Evolutionary conservation across 35 echinoderm and acorn worm species (phyloP), one percentile per base, ranked within the genome.

Genomic region (Apostichopus parvimensis): DNA sequence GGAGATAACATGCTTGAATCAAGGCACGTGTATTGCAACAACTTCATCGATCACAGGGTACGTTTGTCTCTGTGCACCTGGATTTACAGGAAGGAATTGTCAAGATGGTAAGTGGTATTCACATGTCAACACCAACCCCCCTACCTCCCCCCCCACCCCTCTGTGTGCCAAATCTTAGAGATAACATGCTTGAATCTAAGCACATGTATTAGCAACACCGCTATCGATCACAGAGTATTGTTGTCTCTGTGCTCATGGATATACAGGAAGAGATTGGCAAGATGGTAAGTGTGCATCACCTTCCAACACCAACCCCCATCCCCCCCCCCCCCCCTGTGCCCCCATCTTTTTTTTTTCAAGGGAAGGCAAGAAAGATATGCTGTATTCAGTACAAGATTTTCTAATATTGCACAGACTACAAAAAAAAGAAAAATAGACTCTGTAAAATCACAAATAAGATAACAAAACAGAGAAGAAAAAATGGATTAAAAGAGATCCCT

Each of bases 31-130:
- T 62, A 57, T 77, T 7, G 24, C 80, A n/a, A 83, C 57, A 15
- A 24, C 60, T 12, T 78, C 83, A 17, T 56, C 79, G 54, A 56
- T 57, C 22, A 64, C 65, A 17, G 80, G 79, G 13, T 91, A 87
- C 18, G 14, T 70, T 53, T 96, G 95, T 73, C 24, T 87, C 14
- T 98, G 96, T 89, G 56, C 53, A 34, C 82, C 86, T 18, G 93
- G 92, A 62, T 98, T 78, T 20, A 91, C 15, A 71, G 96, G 96
- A 23, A 58, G 59, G 0, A 95, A 94, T 70, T 98, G 96, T 90
- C 76, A 94, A 64, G 84, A 76, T 86, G 79, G 95, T 97, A 87
- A 92, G 93, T 77, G 71, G 81, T 45, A 2, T 2, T 45, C 34
- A 45, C 34, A 45, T 45, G 34, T 45, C 34, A 45, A 45, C 34